These are phyloP conservation scores for Drosophila pseudoananassae DNA, from an alignment of 1,140 invertebrate species.

Conservation along the genomic window DNA sequence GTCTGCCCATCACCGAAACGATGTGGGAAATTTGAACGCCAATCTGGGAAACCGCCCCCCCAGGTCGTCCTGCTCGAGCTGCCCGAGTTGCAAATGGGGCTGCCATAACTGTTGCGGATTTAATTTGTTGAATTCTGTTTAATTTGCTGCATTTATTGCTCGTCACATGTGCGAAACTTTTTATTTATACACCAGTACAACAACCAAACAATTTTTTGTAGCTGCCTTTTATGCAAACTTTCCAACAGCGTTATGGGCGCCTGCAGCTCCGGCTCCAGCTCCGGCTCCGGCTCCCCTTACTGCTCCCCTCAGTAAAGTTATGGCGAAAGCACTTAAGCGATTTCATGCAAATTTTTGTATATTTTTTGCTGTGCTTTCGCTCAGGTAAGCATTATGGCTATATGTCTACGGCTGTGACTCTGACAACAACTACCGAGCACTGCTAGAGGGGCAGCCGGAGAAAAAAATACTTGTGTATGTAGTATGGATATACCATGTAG, in stretches of 20 bases:
- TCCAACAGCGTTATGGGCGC: constrained; percentile 23
- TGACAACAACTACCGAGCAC: constrained; percentile 45
- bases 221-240: constrained; percentile 35
- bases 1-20: constrained; percentile 20
- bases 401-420: constrained; percentile 59
- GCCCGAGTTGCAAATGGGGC: constrained; percentile 20
- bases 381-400: constrained; percentile 79
- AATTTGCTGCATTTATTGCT: constrained; percentile 66
- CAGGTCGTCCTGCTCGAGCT: constrained; percentile 1
- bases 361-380: constrained; percentile 55
- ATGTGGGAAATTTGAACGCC: constrained; percentile 29
- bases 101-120: constrained; percentile 36
- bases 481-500: neutral
- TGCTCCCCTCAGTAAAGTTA: constrained; percentile 49
- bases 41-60: neutral
- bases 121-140: constrained; percentile 72
- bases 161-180: constrained; percentile 52
- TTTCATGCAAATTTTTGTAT: constrained; percentile 72
- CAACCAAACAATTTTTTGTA: constrained; percentile 39
- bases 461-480: constrained; percentile 39
- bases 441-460: constrained; percentile 33
- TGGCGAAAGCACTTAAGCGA: constrained; percentile 75
- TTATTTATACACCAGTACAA: constrained; percentile 36
- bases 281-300: neutral
- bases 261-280: constrained; percentile 12